Base-by-base conservation (phyloP, 2,888 invertebrate genomes). In the Argynnis bischoffii region DNA sequence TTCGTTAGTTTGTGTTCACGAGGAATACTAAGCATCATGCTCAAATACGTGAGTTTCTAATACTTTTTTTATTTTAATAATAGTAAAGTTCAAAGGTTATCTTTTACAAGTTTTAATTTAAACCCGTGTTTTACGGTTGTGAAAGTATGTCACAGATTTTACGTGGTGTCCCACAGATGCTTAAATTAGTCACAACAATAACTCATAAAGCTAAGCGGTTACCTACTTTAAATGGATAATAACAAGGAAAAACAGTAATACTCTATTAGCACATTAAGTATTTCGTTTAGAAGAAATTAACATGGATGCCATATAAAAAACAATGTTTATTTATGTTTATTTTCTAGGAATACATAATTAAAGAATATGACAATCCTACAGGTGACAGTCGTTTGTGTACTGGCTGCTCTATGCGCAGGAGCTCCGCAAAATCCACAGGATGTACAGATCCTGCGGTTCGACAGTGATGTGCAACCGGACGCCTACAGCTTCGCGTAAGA, bases 401-500 rank as follows among this genome's bases (percentile, higher is more conserved):
- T 91, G 65, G 87, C 80, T 55, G 86, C 89, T 8, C 70, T 90
- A 15, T 86, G 87, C 79, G 82, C 84, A 0, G 88, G 79, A 55
- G 89, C 85, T 48, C 90, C 89, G 0, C 90, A 87, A 69, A 87
- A 84, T 73, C 89, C 88, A 0, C 89, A 90, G 75, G 92, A 90
- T 15, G 93, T 93, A 65, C 92, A 94, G 78, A 94, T 95, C 75
- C 76, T 95, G 60, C 93, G 94, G 47, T 94, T 93, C 70, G 94
- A 95, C 77, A 94, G 94, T 79, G 94, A 95, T 78, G 94, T 94
- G 48, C 94, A 94, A 66, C 83, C 93, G 63, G 95, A 94, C 72
- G 94, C 94, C 76, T 95, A 95, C 83, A 94, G 93, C 78, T 95
- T 95, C 80, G 94, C 93, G 95, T 95, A 90, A 93, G 94, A 60